Evolutionary conservation across 2,113 vertebrate species (phyloP).

Genomic region (Arvicanthis niloticus): DNA sequence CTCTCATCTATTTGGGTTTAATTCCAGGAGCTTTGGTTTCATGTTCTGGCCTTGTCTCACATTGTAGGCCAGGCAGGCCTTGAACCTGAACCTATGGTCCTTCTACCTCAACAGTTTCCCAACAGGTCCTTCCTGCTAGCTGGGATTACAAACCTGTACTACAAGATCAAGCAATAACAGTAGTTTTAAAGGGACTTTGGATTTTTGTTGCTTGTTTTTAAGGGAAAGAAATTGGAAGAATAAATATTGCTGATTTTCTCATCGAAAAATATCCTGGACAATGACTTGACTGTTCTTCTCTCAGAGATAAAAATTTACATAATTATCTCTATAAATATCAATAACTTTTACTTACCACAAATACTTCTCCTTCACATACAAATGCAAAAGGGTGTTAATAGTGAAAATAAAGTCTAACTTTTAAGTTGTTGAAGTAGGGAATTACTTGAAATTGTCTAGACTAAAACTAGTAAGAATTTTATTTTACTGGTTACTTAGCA

Average conservation of each 20-base stretch:
- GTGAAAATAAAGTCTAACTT: conserved; percentile 44
- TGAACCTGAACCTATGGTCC: background rate
- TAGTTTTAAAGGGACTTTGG: background rate
- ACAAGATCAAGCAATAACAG: background rate
- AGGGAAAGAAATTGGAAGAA: background rate
- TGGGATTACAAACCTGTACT: background rate
- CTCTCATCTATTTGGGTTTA: background rate
- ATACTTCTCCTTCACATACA: conserved; percentile 36
- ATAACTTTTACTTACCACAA: conserved; percentile 36
- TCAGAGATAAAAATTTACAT: background rate
- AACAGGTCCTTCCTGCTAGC: background rate
- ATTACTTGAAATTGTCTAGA: conserved; percentile 14
- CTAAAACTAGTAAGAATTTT: conserved; percentile 44
- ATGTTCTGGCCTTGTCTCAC: background rate
- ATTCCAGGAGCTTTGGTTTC: background rate
- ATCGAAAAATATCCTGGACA: conserved; percentile 23
- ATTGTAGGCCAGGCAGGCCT: background rate
- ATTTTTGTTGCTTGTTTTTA: background rate
- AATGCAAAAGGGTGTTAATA: background rate
- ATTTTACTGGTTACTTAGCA: conserved; percentile 45
- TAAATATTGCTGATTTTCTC: background rate
- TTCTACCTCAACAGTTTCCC: too few species aligned
- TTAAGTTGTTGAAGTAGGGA: conserved; percentile 13
- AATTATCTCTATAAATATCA: background rate
- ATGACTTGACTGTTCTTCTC: conserved; percentile 33